Percentiles rank a stretch among this genome's conserved stretches.
phyloP scores from a whole-genome alignment of 1,140 invertebrate genomes.

The Homalodisca vitripennis region DNA sequence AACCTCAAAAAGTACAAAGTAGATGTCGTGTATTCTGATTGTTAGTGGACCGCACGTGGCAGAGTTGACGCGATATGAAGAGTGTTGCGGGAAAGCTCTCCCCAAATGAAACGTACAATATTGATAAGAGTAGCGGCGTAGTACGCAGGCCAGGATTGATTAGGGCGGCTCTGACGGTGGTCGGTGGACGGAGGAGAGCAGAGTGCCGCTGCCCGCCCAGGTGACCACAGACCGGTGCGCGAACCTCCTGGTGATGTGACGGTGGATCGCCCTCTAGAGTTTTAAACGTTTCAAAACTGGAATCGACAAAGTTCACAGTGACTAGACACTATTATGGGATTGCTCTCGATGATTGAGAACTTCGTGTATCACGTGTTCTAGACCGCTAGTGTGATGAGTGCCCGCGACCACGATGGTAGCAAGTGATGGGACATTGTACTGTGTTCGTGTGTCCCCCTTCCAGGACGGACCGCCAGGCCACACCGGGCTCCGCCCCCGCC shows the following conservation, averaged over 20 bases:
- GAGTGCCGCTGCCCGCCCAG: not conserved
- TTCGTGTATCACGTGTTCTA: slow-evolving; percentile 23
- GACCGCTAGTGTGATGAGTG: slow-evolving; percentile 19
- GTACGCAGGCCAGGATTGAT: slow-evolving; percentile 9
- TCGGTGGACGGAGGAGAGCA: not conserved
- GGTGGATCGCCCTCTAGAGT: not conserved
- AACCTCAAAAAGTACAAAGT: no score
- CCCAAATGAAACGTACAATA: not conserved
- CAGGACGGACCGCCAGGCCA: not conserved
- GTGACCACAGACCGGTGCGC: not conserved
- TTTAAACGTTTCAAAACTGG: not conserved
- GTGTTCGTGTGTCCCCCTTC: slow-evolving; percentile 16
- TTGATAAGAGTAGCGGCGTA: slow-evolving; percentile 9
- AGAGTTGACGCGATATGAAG: not conserved
- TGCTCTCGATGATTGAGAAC: slow-evolving; percentile 19
- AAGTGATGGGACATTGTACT: slow-evolving; percentile 25
- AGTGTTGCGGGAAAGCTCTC: slow-evolving; percentile 10
- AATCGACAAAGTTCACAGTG: no score
- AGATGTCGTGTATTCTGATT: no score
- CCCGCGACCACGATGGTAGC: not conserved
- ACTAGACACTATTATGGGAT: no score
- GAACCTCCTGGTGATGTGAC: not conserved
- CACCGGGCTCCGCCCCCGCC: not conserved
- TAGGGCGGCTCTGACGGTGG: not conserved
- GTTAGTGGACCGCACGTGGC: no score